phyloP scores from a whole-genome alignment of 2,113 vertebrate species.

The Athene noctua region DNA sequence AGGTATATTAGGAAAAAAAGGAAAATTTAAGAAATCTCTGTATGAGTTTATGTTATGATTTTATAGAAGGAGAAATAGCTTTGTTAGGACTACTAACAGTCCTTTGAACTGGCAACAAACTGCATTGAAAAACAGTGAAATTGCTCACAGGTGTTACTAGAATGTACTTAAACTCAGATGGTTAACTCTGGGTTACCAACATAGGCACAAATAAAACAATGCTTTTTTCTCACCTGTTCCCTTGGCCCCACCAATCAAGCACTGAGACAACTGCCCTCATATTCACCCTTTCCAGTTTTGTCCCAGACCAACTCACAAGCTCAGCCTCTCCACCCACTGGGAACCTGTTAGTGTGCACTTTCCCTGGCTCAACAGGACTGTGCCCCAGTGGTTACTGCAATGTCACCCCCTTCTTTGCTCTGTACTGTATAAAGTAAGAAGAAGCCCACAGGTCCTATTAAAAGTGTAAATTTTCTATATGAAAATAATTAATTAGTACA shows the following conservation, averaged over 20 bases:
- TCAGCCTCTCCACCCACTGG: not conserved
- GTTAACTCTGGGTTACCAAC: not conserved
- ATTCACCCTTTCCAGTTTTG: not conserved
- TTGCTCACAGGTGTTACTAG: not conserved
- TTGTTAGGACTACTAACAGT: not conserved
- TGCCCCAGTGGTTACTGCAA: rapidly evolving
- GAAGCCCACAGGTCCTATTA: not conserved
- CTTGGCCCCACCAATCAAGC: not conserved
- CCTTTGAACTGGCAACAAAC: not conserved
- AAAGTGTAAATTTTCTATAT: not conserved
- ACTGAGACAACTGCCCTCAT: not conserved
- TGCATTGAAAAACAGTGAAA: not conserved
- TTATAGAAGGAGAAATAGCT: not conserved
- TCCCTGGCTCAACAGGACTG: not conserved
- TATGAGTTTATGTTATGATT: not conserved
- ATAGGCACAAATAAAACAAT: not conserved
- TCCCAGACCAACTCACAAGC: not conserved
- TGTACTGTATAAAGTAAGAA: not conserved
- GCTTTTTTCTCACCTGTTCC: not conserved
- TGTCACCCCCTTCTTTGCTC: not conserved
- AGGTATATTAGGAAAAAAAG: not conserved
- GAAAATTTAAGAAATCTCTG: not conserved
- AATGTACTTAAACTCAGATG: not conserved
- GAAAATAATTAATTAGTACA: not conserved
- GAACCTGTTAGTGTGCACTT: rapidly evolving